phyloP scores from a whole-genome alignment of 1,140 invertebrate genomes.

The Nebria ingens region DNA sequence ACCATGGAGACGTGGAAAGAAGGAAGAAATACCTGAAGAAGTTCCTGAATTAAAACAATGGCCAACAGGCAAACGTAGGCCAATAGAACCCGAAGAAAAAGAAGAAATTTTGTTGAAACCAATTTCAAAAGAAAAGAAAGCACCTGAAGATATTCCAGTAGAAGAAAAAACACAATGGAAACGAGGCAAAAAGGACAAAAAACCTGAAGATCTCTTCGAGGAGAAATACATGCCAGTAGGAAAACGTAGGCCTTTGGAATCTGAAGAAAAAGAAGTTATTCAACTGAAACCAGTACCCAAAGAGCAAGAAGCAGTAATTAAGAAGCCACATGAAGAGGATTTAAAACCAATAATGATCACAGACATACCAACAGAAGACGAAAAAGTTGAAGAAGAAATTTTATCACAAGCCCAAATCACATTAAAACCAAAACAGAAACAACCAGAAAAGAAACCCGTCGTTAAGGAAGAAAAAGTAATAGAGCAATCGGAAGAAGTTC shows the following conservation, averaged over 20 bases:
- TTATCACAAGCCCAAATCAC: slow-evolving; percentile 34
- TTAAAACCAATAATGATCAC: slow-evolving; percentile 19
- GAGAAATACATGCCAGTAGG: slow-evolving; percentile 32
- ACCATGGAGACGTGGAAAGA: slow-evolving; percentile 21
- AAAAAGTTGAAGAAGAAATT: slow-evolving; percentile 25
- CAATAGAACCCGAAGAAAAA: slow-evolving; percentile 31
- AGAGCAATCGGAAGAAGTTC: slow-evolving; percentile 32
- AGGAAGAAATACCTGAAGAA: slow-evolving; percentile 27
- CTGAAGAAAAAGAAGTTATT: slow-evolving; percentile 24
- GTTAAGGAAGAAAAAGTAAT: slow-evolving; percentile 28
- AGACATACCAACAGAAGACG: too few species aligned
- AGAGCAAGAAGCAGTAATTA: slow-evolving; percentile 24
- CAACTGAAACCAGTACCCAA: slow-evolving; percentile 31
- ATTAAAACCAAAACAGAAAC: slow-evolving; percentile 24
- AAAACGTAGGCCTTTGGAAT: slow-evolving; percentile 21
- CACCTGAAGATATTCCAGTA: slow-evolving; percentile 17
- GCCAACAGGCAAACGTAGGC: slow-evolving; percentile 34
- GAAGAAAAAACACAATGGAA: slow-evolving; percentile 21
- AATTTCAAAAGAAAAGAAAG: slow-evolving; percentile 17
- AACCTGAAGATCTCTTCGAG: slow-evolving; percentile 27
- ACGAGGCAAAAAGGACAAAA: slow-evolving; percentile 22
- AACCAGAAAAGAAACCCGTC: slow-evolving; percentile 23
- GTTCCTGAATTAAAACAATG: slow-evolving; percentile 32
- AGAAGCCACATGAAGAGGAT: slow-evolving; percentile 25
- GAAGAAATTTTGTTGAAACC: slow-evolving; percentile 25